These are phyloP conservation scores for Setophaga petechia DNA, from an alignment of 2,113 vertebrate species.

Conservation along the genomic window DNA sequence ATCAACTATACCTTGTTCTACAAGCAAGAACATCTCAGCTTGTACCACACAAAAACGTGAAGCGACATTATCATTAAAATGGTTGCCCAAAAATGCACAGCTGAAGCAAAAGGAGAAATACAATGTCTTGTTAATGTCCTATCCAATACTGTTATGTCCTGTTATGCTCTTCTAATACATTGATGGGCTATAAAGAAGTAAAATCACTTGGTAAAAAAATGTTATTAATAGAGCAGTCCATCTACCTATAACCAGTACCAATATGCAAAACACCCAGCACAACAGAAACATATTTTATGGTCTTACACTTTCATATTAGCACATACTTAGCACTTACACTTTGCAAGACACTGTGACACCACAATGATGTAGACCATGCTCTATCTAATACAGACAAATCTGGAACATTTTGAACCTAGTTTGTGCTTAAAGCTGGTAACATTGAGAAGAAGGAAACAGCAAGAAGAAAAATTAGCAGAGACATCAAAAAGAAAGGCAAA, in stretches of 20 bases:
- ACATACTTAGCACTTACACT: background rate
- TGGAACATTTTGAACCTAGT: background rate
- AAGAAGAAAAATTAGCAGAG: background rate
- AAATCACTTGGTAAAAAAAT: background rate
- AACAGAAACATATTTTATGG: background rate
- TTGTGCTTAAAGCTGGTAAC: background rate
- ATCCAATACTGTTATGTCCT: background rate
- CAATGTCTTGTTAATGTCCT: background rate
- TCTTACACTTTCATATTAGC: background rate
- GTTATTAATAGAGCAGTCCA: background rate
- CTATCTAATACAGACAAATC: background rate
- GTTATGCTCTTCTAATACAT: background rate
- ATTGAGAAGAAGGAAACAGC: background rate
- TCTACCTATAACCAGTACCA: background rate
- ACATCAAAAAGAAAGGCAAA: background rate
- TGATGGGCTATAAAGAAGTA: background rate
- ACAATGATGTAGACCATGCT: background rate
- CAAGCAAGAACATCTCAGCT: background rate
- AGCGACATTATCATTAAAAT: background rate
- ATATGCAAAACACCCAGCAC: background rate
- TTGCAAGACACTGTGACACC: background rate
- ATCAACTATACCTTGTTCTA: background rate
- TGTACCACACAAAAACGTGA: background rate
- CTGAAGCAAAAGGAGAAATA: background rate
- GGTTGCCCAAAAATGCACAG: background rate